These are phyloP conservation scores for Rhyacophila evoluta DNA, from an alignment of 2,888 invertebrate species.

Conservation along the genomic window DNA sequence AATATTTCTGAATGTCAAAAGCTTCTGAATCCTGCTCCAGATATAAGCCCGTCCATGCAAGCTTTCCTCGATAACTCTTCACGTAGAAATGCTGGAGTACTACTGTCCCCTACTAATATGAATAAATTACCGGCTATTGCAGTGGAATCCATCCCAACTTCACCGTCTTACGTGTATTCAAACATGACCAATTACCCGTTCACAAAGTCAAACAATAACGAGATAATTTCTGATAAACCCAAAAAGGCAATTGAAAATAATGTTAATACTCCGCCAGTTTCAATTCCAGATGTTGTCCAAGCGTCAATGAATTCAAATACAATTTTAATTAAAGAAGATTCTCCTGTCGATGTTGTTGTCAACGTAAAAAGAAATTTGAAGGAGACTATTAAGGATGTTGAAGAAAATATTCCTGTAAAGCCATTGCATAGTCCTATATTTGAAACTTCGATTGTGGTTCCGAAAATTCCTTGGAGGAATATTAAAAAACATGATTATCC, in stretches of 20 bases:
- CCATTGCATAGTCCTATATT: constrained; percentile 74
- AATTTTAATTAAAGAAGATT: constrained; percentile 4
- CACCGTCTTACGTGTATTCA: constrained; percentile 7
- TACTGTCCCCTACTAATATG: constrained; percentile 49
- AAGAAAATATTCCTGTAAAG: constrained; percentile 55
- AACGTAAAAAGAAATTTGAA: not conserved
- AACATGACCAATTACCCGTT: constrained; percentile 56
- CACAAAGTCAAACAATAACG: constrained; percentile 58
- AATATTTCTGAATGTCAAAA: constrained; percentile 92
- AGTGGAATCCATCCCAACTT: constrained; percentile 2
- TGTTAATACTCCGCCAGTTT: not conserved
- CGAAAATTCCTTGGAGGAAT: constrained; percentile 71
- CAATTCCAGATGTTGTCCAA: constrained; percentile 40
- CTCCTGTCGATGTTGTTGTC: not conserved
- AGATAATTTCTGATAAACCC: constrained; percentile 53
- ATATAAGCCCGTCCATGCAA: constrained; percentile 78
- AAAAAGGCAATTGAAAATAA: constrained; percentile 55
- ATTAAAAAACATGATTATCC: constrained; percentile 63
- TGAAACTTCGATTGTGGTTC: constrained; percentile 76
- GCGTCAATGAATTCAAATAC: constrained; percentile 35
- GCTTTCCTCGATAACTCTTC: constrained; percentile 69
- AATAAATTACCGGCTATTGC: constrained; percentile 33
- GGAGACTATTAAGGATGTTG: not conserved
- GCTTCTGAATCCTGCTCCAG: constrained; percentile 81
- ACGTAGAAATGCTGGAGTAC: constrained; percentile 42